Base-by-base conservation (phyloP, 2,797 vertebrate species). In the Melanogrammus aeglefinus region DNA sequence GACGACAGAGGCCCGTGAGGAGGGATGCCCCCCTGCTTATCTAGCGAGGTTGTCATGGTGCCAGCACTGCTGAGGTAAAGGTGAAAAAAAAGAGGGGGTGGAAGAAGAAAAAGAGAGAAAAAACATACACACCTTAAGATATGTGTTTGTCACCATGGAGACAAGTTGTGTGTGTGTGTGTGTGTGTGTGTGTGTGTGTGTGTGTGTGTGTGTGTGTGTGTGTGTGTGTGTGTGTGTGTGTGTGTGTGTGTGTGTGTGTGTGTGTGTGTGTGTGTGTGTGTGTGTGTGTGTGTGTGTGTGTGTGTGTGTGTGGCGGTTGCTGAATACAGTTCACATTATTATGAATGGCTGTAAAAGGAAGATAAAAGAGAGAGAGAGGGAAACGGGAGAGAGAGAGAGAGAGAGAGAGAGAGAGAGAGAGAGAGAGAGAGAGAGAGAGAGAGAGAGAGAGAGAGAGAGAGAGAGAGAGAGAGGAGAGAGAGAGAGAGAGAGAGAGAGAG, bases 21-120 rank as follows among this genome's bases (percentile, higher is more conserved):
- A 93, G 91, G 94, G 92, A 92, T 95, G 83, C 85, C 92, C 93
- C 47, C 47, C 6, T 63, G 21, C 91, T 94, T 82, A 90, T 86
- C 87, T 91, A 6, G 88, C 93, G 93, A 92, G 81, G 76, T 79
- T 88, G 91, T 83, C 87, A 86, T 91, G 79, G 88, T 88, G 85
- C 90, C 93, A 92, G 92, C 91, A 82, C 82, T 70, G 66, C 74
- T 51, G 69, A 82, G 84, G 83, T 84, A 80, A 70, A 85, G 77
- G 79, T 1, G 38, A 57, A 78, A 79, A 84, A 83, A 36, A 47
- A 70, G 39, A 36, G 77, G n/a, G 12, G 73, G 13, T 38, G 38
- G 24, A 76, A 70, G 73, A 73, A 81, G 35, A 18, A 57, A 75
- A 84, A 82, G 82, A 77, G 63, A 73, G 73, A 79, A 78, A 16